A percentile compares a stretch with the other conserved stretches of the same genome.
These are phyloP conservation scores for Oeneis ivallda DNA, from an alignment of 2,888 invertebrate species.

Conservation along the genomic window DNA sequence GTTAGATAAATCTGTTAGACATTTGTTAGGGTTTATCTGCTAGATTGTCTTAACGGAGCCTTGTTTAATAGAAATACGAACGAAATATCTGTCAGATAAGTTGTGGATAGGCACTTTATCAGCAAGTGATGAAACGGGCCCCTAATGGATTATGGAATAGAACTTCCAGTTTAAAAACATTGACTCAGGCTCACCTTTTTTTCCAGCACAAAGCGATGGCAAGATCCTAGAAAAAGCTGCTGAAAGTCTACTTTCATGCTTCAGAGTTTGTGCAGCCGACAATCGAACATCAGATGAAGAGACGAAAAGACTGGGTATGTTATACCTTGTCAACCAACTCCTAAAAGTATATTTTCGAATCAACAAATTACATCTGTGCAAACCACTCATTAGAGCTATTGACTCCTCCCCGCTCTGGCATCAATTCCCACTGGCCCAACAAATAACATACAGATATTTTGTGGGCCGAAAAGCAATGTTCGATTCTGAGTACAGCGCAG, in stretches of 20 bases:
- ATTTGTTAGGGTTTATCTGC: no score
- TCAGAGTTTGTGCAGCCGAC: constrained; percentile 97
- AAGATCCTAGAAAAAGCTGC: constrained; percentile 96
- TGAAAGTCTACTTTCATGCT: constrained; percentile 95
- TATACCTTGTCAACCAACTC: constrained; percentile 97
- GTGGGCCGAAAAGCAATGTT: constrained; percentile 99
- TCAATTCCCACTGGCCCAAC: constrained; percentile 93
- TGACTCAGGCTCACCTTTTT: not conserved
- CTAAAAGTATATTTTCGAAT: constrained; percentile 97
- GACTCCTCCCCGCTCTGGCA: constrained; percentile 96
- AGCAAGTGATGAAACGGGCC: no score
- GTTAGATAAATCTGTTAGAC: no score
- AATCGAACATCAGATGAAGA: constrained; percentile 94
- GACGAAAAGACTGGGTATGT: constrained; percentile 97
- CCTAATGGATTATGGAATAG: no score
- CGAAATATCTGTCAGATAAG: no score
- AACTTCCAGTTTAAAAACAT: no score
- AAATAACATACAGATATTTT: constrained; percentile 98
- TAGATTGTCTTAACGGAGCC: no score
- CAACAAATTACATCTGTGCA: constrained; percentile 93
- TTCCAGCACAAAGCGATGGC: constrained; percentile 77
- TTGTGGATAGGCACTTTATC: no score
- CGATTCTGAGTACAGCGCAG: constrained; percentile 96
- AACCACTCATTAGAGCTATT: constrained; percentile 97
- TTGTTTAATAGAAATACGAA: no score